Evolutionary conservation across 2,113 vertebrate species (phyloP).

Genomic region (Chaenocephalus aceratus): DNA sequence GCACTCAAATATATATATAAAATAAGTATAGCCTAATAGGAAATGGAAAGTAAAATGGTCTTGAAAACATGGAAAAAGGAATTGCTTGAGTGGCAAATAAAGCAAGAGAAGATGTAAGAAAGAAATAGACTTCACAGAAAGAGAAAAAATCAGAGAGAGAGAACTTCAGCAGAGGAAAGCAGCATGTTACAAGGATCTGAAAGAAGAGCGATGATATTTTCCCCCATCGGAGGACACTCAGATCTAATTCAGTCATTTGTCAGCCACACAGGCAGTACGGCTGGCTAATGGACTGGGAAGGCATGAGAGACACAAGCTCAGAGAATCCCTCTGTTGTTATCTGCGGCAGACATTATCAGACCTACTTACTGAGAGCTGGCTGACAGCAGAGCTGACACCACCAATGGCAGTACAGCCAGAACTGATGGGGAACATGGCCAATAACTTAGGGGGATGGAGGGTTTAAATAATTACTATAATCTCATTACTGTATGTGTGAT

Average conservation of each 20-base stretch:
- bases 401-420: constrained; percentile 21
- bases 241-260: constrained; percentile 69
- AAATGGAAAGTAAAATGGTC: constrained; percentile 3
- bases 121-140: constrained; percentile 41
- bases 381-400: constrained; percentile 46
- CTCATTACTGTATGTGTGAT: constrained; percentile 29
- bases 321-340: constrained; percentile 67
- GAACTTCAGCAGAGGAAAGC: constrained; percentile 26
- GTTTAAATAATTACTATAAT: constrained; percentile 49
- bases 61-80: neutral
- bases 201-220: constrained; percentile 25
- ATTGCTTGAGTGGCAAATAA: constrained; percentile 33
- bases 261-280: constrained; percentile 45
- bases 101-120: constrained; percentile 20
- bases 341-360: constrained; percentile 67
- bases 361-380: constrained; percentile 53
- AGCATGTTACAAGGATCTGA: constrained; percentile 42
- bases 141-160: constrained; percentile 31
- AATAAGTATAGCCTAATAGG: neutral
- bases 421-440: constrained; percentile 39
- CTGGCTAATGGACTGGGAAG: constrained; percentile 68
- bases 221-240: constrained; percentile 22
- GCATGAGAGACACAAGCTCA: constrained; percentile 58
- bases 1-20: constrained; percentile 3
- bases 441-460: constrained; percentile 21